Base-by-base conservation (phyloP, 2,888 invertebrate genomes). In the Volucella inflata region DNA sequence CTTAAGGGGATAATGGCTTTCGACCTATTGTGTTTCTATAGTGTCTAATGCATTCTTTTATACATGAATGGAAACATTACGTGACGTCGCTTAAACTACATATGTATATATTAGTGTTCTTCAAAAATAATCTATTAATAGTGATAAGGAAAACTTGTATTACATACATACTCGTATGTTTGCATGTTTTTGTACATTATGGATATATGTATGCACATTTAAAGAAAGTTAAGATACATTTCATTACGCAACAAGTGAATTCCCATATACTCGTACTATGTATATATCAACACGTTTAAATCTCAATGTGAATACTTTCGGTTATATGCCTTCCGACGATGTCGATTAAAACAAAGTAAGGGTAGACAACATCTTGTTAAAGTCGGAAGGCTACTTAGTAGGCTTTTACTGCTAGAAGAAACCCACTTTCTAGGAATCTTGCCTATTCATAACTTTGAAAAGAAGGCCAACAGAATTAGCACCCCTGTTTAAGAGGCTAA, bases 1-100 rank as follows among this genome's bases (percentile, higher is more conserved):
- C 62, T 70, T 59, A 64, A 44, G 64, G 57, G 57, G 70, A 62
- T 70, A 80, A 68, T 75, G 68, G 62, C 38, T 55, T 59, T 57
- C 12, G 42, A 62, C 62, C 46, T 42, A 53, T 60, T 67, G 53
- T 79, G 40, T 62, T 68, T 30, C 48, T 46, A 59, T 62, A 77
- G 62, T 71, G 8, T 51, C 65, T 53, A 40, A 60, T 65, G 59
- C 65, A 67, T 64, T 55, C 30, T 30, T 30, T 30, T 30, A 30
- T 30, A 30, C 46, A 67, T 62, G 44, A 65, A 50, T 59, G 12
- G 51, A 30, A 6, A 30, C 30, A 30, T 30, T 55, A 30, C 30
- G 36, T 42, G 40, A 17, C 55, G 46, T 55, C n/a, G 36, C 42
- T 36, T 42, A 48, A 46, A 17, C 44, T 30, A 1, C n/a, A n/a